Evolutionary conservation across 2,888 invertebrate species (phyloP).

Genomic region (Ligdia adustata): DNA sequence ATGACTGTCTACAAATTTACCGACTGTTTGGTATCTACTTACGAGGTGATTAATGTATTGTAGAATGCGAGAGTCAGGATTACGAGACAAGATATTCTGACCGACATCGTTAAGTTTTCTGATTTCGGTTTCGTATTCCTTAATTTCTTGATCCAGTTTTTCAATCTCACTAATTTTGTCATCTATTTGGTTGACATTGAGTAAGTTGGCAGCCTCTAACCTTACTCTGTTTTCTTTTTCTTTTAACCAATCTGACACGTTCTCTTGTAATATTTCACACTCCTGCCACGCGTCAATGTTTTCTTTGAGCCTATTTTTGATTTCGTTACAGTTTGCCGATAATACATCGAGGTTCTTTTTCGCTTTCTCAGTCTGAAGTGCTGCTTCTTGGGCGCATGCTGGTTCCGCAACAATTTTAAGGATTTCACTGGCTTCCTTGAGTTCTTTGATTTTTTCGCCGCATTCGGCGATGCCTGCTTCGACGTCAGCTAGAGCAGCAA

Average conservation of each 20-base stretch:
- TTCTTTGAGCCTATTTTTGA: slow-evolving; percentile 87
- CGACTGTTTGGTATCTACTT: slow-evolving; percentile 89
- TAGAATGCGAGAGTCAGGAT: slow-evolving; percentile 92
- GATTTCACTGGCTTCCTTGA: slow-evolving; percentile 88
- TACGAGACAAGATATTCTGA: slow-evolving; percentile 88
- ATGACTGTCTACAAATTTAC: slow-evolving; percentile 88
- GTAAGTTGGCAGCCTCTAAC: slow-evolving; percentile 88
- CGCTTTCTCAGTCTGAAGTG: slow-evolving; percentile 87
- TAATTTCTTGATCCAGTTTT: slow-evolving; percentile 85
- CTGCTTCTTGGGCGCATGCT: slow-evolving; percentile 87
- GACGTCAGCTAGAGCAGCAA: slow-evolving; percentile 90
- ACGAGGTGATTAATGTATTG: slow-evolving; percentile 92
- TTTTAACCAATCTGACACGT: slow-evolving; percentile 90
- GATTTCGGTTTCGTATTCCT: slow-evolving; percentile 86
- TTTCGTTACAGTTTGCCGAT: slow-evolving; percentile 86
- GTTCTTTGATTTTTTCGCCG: slow-evolving; percentile 85
- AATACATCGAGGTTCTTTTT: slow-evolving; percentile 88
- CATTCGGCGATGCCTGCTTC: slow-evolving; percentile 89
- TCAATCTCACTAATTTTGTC: slow-evolving; percentile 88
- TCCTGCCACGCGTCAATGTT: slow-evolving; percentile 91
- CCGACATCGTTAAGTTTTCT: slow-evolving; percentile 87
- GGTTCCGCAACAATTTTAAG: slow-evolving; percentile 89
- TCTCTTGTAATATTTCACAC: slow-evolving; percentile 91
- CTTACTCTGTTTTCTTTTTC: slow-evolving; percentile 91
- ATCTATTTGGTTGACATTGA: slow-evolving; percentile 87